Conservation (phyloP, 2,113 vertebrate genomes). For the Morphnarchus princeps region DNA sequence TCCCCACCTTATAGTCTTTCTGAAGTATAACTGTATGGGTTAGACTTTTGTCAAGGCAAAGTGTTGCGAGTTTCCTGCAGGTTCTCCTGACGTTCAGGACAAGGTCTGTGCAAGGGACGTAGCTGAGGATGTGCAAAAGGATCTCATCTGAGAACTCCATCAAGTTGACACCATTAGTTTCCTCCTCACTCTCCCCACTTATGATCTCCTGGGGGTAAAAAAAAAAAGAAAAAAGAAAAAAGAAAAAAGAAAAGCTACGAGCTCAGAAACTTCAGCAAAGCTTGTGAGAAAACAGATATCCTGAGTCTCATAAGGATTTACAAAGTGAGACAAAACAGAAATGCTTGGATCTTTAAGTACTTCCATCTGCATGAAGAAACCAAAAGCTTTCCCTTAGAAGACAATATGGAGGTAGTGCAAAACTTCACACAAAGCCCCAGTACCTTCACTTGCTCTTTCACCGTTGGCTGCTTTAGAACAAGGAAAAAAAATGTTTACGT, state of each 20-base stretch:
- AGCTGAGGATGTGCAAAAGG: slow-evolving; percentile 88
- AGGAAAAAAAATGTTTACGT: not conserved
- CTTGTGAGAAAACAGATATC: not conserved
- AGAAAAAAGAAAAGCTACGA: not conserved
- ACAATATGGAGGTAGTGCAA: not conserved
- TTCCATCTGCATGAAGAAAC: not conserved
- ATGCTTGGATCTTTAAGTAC: not conserved
- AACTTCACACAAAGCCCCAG: not conserved
- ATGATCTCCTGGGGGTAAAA: slow-evolving; percentile 56
- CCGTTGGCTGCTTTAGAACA: not conserved
- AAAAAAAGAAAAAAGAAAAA: not conserved
- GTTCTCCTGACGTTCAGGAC: slow-evolving; percentile 83
- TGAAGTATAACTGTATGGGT: slow-evolving; percentile 82
- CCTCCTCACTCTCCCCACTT: slow-evolving; percentile 59
- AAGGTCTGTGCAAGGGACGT: slow-evolving; percentile 86
- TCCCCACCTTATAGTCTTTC: slow-evolving; percentile 86
- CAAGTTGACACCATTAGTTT: slow-evolving; percentile 71
- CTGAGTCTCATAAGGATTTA: not conserved
- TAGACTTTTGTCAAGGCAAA: slow-evolving; percentile 92
- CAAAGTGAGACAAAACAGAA: not conserved
- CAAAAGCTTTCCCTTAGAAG: not conserved
- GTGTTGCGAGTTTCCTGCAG: slow-evolving; percentile 82
- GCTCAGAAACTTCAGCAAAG: not conserved
- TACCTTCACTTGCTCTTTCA: rapidly evolving
- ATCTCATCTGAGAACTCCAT: slow-evolving; percentile 94